Conservation (phyloP, 2,888 invertebrate species). For the Dastarcus helophoroides region DNA sequence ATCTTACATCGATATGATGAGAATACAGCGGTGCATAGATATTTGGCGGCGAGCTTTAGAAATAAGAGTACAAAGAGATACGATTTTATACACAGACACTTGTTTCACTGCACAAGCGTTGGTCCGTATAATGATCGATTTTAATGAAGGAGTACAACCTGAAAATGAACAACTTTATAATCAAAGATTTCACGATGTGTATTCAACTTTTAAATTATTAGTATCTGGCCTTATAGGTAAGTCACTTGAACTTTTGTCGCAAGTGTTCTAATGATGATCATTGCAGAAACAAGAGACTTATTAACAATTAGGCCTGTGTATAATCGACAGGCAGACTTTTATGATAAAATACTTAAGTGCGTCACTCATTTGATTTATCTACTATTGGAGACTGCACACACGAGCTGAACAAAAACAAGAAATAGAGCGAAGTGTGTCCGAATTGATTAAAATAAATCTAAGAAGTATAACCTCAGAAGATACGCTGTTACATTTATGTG, state of each 20-base stretch:
- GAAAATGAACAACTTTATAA: conserved; percentile 40
- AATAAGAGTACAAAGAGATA: conserved; percentile 67
- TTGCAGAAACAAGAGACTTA: conserved; percentile 41
- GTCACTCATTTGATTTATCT: conserved; percentile 66
- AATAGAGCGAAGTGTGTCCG: conserved; percentile 41
- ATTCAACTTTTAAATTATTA: conserved; percentile 56
- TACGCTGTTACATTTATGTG: conserved; percentile 75
- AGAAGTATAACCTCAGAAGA: conserved; percentile 61
- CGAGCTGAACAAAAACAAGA: conserved; percentile 39
- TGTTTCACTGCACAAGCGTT: conserved; percentile 79
- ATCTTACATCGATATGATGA: conserved; percentile 57
- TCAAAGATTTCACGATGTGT: conserved; percentile 57
- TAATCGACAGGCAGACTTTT: conserved; percentile 68
- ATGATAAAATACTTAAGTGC: conserved; percentile 70
- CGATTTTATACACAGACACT: conserved; percentile 66
- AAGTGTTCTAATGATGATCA: too few species aligned
- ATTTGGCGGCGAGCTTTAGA: conserved; percentile 77
- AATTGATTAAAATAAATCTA: conserved; percentile 51
- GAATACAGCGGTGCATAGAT: conserved; percentile 75
- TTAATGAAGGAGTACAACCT: conserved; percentile 47
- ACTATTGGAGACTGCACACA: conserved; percentile 48
- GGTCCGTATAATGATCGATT: conserved; percentile 70
- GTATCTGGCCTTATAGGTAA: conserved; percentile 48
- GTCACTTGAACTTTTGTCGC: conserved; percentile 3
- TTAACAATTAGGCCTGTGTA: conserved; percentile 54